Evolutionary conservation across 2,797 vertebrate species (phyloP).

Genomic region (Acipenser oxyrinchus): DNA sequence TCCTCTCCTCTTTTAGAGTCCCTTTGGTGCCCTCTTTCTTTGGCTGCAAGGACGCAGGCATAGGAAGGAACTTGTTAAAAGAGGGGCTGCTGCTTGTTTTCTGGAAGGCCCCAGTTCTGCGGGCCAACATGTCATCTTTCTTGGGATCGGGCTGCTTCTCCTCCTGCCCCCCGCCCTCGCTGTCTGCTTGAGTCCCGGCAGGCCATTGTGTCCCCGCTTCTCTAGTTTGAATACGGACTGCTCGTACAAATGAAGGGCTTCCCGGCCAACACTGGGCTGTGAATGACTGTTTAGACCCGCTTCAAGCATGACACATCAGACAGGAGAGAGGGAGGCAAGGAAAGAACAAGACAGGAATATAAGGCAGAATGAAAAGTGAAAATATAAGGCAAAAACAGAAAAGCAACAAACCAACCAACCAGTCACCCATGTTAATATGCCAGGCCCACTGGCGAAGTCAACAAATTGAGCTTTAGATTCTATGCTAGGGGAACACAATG

Average conservation of each 20-base stretch:
- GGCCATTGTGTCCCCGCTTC: too few species aligned
- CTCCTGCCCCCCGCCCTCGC: constrained; percentile 24
- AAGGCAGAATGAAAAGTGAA: constrained; percentile 18
- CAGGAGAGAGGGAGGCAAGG: constrained; percentile 5
- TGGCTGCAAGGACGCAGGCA: constrained; percentile 24
- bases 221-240: background rate
- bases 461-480: too few species aligned
- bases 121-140: constrained; percentile 75
- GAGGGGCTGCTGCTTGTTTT: constrained; percentile 34
- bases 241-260: constrained; percentile 3
- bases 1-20: background rate
- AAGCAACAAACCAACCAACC: too few species aligned
- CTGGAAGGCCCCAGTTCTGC: constrained; percentile 51
- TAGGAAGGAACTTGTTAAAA: constrained; percentile 30
- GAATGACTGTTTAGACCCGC: background rate
- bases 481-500: too few species aligned
- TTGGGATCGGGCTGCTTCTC: constrained; percentile 35
- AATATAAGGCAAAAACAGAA: too few species aligned
- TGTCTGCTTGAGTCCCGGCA: constrained; percentile 2
- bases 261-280: constrained; percentile 25
- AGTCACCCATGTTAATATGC: too few species aligned
- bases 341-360: background rate
- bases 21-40: background rate
- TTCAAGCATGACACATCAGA: background rate
- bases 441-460: too few species aligned